Evolutionary conservation across 1,140 invertebrate genomes (phyloP), one percentile per base, ranked within the genome.

Genomic region (Zaprionus taronus): DNA sequence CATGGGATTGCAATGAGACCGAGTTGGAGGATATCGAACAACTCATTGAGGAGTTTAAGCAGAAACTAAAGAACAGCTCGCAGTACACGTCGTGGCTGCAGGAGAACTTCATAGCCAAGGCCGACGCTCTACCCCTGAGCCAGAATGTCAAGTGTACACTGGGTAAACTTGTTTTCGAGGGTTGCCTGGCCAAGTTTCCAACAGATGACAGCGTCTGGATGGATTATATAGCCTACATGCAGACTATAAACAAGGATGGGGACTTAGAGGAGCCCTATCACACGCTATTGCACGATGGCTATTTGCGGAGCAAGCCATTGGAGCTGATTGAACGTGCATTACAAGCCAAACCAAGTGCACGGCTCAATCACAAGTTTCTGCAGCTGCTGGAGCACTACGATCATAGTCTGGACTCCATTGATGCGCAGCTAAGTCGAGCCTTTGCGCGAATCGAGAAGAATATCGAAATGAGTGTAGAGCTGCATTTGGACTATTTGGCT

Each of bases 401-500:
- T 0, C 57, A 26, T 2, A 71, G 47, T 0, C n/a, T 36, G 22
- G 15, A 57, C 5, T 36, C 47, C 3, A 38, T 87, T 2, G 71
- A 87, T 2, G 6, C 26, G 0, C 49, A 82, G 31, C n/a, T 86
- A 0, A 20, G n/a, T 0, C 14, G 4, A 0, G 53, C 69, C 1
- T 41, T 89, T 15, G 6, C 26, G 11, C 77, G 73, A 9, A 72
- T 76, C 1, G 24, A 51, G 1, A 11, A 7, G 0, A 22, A 75
- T 0, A 71, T 79, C 55, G 31, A n/a, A 0, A 65, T 83, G 71
- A 65, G 44, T 0, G 84, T 89, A 1, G 83, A 87, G 28, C 58
- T 87, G n/a, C 56, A 84, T 12, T 11, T 87, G 22, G 83, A 87
- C 11, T 87, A 84, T 24, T 55, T 87, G 44, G 83, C 83, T 0